Evolutionary conservation across 1,140 invertebrate species (phyloP).

Genomic region (Globodera rostochiensis): DNA sequence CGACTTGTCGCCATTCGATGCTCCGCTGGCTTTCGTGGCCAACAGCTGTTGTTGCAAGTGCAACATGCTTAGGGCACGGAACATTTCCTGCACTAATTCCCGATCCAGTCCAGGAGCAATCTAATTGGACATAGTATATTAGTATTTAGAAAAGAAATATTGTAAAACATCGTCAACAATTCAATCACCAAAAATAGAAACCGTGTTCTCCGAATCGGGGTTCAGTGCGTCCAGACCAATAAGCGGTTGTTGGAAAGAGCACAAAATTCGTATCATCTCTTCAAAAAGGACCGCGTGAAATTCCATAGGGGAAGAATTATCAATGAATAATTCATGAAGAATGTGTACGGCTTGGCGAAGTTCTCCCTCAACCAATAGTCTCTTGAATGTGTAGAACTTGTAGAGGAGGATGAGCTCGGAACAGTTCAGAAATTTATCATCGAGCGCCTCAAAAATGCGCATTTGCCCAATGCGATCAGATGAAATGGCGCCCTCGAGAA

Average conservation of each 20-base stretch:
- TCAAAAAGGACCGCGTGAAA: conserved; percentile 22
- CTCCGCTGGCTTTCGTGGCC: not conserved
- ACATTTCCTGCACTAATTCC: conserved; percentile 23
- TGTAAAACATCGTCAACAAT: not conserved
- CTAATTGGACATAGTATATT: not conserved
- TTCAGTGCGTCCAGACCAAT: conserved; percentile 7
- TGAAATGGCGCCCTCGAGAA: conserved; percentile 21
- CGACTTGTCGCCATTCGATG: not conserved
- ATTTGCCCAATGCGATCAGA: conserved; percentile 19
- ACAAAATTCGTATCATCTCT: conserved; percentile 15
- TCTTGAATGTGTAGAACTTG: conserved; percentile 35
- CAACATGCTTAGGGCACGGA: conserved; percentile 22
- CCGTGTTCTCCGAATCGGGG: not conserved
- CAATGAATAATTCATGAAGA: conserved; percentile 32
- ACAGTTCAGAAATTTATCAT: conserved; percentile 25
- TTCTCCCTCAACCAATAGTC: conserved; percentile 13
- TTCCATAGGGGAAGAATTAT: conserved; percentile 33
- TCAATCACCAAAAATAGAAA: not conserved
- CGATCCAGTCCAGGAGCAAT: conserved; percentile 11
- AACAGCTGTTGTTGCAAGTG: conserved; percentile 22
- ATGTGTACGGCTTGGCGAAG: conserved; percentile 23
- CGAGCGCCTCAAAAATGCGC: conserved; percentile 31
- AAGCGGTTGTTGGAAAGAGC: conserved; percentile 23
- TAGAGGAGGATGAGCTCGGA: conserved; percentile 33
- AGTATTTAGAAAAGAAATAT: not conserved